Evolutionary conservation across 2,797 vertebrate species (phyloP), one percentile per base, ranked within the genome.

Genomic region (Cryptoblepharus egeriae): DNA sequence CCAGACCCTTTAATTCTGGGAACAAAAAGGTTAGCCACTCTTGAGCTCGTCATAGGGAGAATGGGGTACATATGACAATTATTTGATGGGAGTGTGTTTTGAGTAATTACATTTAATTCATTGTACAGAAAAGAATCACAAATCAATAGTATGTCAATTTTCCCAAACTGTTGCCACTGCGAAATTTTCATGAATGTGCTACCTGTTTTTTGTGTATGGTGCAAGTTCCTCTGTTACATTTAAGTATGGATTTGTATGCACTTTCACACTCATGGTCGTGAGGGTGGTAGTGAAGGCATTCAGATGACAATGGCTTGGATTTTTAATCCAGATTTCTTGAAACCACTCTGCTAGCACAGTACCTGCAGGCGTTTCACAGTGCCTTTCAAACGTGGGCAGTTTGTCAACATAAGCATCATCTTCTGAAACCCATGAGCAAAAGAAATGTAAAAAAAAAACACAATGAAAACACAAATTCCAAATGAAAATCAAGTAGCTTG

Each of bases 321-420:
- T 90, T 92, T 81, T 22, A 60, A 84, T 92, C 86, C 88, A 71
- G 72, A 28, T 55, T 61, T 73, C 78, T 58, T 57, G 39, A 82
- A 85, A 78, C 88, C 83, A 71, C 91, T 91, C 60, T 32, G 88
- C 92, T 86, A 82, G 93, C 96, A 97, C 95, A 95, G 76, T 97
- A 98, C 97, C 97, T 98, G 96, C 95, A 83, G 96, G 96, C 65
- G 91, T 96, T 92, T 98, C 97, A 96, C 96, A 95, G 95, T 94
- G 96, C 95, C 97, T 97, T 95, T 97, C 97, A 97, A 98, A 98
- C 90, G 93, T 94, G 93, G 97, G 97, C 92, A 97, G 97, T 96
- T 97, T 99, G 96, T 95, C 97, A 97, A 97, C 89, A 97, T 96
- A 98, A 95, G 96, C 96, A 96, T 97, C 97, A 88, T 97, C 97